Evolutionary conservation across 1,140 invertebrate genomes (phyloP).

Genomic region (Danaus plexippus): DNA sequence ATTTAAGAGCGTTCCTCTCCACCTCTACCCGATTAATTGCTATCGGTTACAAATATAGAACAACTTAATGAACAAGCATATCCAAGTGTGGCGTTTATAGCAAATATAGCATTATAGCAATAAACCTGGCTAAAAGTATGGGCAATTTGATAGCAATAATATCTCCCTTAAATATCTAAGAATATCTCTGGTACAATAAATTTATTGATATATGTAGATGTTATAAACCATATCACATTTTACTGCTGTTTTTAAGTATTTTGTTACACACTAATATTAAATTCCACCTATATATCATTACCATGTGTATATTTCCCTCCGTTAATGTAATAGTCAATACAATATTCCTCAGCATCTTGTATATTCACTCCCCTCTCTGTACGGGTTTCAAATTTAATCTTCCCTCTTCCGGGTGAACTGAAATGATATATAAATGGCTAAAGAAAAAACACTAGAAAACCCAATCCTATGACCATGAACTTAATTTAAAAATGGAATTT

Average conservation of each 20-base stretch:
- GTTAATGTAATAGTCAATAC: slow-evolving; percentile 32
- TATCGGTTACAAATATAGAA: no score
- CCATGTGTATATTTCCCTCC: slow-evolving; percentile 44
- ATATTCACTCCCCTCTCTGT: slow-evolving; percentile 16
- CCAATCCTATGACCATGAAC: no score
- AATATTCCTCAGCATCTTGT: slow-evolving; percentile 45
- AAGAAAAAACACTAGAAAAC: no score
- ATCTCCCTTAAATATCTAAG: no score
- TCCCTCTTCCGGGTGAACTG: slow-evolving; percentile 26
- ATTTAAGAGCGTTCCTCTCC: no score
- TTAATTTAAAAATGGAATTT: background rate
- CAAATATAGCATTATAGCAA: no score
- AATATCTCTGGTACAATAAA: background rate
- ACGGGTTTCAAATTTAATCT: slow-evolving; percentile 39
- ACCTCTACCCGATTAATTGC: no score
- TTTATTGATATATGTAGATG: background rate
- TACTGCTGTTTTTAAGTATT: no score
- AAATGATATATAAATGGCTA: background rate
- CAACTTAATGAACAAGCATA: no score
- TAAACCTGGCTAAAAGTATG: no score
- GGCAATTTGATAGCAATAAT: no score
- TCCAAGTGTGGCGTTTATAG: no score
- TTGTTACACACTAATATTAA: background rate
- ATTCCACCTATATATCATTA: slow-evolving; percentile 18
- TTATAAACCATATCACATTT: background rate